Evolutionary conservation across 2,888 invertebrate species (phyloP), one percentile per base, ranked within the genome.

Genomic region (Agonopterix subpropinquella): DNA sequence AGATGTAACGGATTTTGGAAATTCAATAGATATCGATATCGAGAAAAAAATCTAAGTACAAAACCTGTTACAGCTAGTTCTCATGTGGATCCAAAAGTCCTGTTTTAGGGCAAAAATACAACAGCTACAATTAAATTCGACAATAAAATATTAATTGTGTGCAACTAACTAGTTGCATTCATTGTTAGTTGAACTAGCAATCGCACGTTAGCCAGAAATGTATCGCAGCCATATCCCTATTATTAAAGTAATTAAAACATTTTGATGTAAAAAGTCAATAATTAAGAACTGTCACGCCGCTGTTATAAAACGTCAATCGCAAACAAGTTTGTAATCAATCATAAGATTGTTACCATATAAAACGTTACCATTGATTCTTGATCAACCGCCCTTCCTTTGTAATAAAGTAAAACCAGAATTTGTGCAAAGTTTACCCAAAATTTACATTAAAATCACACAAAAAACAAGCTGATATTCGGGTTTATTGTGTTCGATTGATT

Each of bases 261-360:
- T 59, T 60, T 62, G 37, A 11, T 43, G 46, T 50, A 66, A 68
- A 73, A 72, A 71, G 55, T 49, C 56, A 53, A 56, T 73, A 77
- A 79, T 77, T 77, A 77, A 58, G 53, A 53, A 41, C 58, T 57
- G 64, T 54, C 52, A 60, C 51, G 61, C 8, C 42, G n/a, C 13
- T 39, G 39, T 39, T 11, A 78, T 72, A 69, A 66, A 59, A 65
- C 68, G 84, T 82, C 83, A 84, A 76, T 79, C 77, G 65, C 70
- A 85, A 88, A 88, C 88, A 64, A 83, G 88, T 86, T 86, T 82
- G 74, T 70, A 87, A 88, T 88, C 88, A 87, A 88, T 88, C 86
- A 88, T 64, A 81, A 85, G 85, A 83, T 83, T 86, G 86, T 85
- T 85, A n/a, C n/a, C n/a, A 70, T 65, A 67, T 58, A 62, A 28